These are phyloP conservation scores for Argyra leucocephala DNA, from an alignment of 2,888 invertebrate species.

Conservation along the genomic window DNA sequence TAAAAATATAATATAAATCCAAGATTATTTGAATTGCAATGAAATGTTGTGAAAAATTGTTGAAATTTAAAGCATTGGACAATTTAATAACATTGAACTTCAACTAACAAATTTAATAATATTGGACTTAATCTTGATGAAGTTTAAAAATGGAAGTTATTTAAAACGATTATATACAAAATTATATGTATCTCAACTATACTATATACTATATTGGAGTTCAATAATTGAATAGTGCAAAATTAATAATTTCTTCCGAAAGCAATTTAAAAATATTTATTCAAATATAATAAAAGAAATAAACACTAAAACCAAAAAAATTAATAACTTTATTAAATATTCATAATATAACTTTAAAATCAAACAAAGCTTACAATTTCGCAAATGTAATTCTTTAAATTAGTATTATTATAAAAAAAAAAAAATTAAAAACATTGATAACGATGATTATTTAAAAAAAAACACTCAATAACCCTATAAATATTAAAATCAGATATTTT, in stretches of 20 bases:
- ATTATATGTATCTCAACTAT: conserved; percentile 32
- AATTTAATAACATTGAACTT: too few relatives aligned
- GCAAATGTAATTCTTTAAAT: conserved; percentile 16
- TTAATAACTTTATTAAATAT: not conserved
- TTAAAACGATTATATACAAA: conserved; percentile 14
- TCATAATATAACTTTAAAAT: not conserved
- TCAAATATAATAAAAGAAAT: conserved; percentile 30
- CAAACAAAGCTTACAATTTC: conserved; percentile 17
- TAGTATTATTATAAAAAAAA: not conserved
- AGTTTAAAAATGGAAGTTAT: conserved; percentile 9
- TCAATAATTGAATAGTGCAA: conserved; percentile 38
- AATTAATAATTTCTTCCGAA: conserved; percentile 36
- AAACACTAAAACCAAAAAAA: not conserved
- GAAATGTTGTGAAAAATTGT: conserved; percentile 24
- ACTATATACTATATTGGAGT: conserved; percentile 39
- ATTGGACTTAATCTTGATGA: conserved; percentile 2
- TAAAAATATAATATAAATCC: conserved; percentile 33
- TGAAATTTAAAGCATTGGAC: too few relatives aligned
- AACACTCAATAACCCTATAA: not conserved
- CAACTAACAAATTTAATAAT: not conserved
- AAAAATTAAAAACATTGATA: not conserved
- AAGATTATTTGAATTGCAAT: conserved; percentile 35
- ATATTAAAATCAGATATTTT: not conserved
- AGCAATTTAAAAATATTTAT: conserved; percentile 35
- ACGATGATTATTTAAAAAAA: not conserved